A percentile compares a stretch with the other conserved stretches of the same genome.
Evolutionary conservation across 2,888 invertebrate genomes (phyloP).

Genomic region (Campoplex capitator): DNA sequence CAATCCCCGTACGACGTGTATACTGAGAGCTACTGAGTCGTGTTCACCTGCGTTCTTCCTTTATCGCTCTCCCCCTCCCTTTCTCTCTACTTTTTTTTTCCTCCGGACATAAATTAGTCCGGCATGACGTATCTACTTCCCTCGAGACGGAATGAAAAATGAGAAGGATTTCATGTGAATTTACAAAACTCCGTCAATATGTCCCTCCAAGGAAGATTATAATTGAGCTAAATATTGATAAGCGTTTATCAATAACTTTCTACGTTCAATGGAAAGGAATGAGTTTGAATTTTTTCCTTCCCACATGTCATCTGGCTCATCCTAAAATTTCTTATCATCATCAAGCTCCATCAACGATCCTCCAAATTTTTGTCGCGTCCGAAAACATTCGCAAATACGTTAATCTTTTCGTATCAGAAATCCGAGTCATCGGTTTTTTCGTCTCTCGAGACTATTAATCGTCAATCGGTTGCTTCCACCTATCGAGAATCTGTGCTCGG

Average conservation of each 20-base stretch:
- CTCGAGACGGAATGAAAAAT: slow-evolving; percentile 50
- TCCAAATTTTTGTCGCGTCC: slow-evolving; percentile 30
- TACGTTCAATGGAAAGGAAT: background rate
- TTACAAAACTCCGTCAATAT: background rate
- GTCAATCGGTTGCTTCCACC: slow-evolving; percentile 13
- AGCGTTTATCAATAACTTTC: background rate
- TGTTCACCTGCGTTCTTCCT: slow-evolving; percentile 42
- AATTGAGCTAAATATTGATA: background rate
- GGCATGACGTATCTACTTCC: slow-evolving; percentile 57
- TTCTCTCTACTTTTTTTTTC: slow-evolving; percentile 1
- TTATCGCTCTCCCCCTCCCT: background rate
- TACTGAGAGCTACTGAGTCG: slow-evolving; percentile 26
- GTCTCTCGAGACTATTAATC: slow-evolving; percentile 61
- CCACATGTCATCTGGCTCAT: background rate
- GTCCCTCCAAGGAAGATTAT: background rate
- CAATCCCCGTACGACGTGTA: slow-evolving; percentile 51
- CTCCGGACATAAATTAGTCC: slow-evolving; percentile 52
- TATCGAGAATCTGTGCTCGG: slow-evolving; percentile 33
- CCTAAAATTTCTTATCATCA: background rate
- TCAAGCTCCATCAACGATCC: background rate
- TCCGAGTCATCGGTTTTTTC: slow-evolving; percentile 49
- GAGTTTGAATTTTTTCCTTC: background rate
- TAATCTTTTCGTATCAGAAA: slow-evolving; percentile 49
- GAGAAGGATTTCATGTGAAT: slow-evolving; percentile 10
- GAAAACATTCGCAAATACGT: slow-evolving; percentile 21